These are phyloP conservation scores for Leptura quadrifasciata DNA, from an alignment of 2,888 invertebrate genomes.

Conservation along the genomic window DNA sequence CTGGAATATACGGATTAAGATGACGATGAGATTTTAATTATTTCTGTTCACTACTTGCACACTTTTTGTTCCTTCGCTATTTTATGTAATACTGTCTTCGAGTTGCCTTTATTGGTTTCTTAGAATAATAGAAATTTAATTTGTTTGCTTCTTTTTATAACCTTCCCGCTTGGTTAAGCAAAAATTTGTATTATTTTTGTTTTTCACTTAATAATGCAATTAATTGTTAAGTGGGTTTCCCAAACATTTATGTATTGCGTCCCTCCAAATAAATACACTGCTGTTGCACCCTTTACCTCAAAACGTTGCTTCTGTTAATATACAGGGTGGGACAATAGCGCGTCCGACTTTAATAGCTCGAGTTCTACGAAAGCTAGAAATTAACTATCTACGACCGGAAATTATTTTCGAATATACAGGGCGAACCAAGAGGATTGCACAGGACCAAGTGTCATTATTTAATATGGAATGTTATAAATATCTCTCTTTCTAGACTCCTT, in stretches of 20 bases:
- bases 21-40: constrained; percentile 21
- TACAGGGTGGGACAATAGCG: no score
- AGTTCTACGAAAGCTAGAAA: no score
- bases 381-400: no score
- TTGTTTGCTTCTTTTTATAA: not conserved
- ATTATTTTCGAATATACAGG: no score
- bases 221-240: not conserved
- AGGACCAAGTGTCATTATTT: no score
- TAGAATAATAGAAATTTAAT: constrained; percentile 19
- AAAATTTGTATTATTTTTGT: not conserved
- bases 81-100: constrained; percentile 18
- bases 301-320: no score
- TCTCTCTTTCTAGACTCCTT: no score
- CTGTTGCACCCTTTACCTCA: no score
- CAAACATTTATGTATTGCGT: not conserved
- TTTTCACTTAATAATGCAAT: not conserved
- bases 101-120: constrained; percentile 8
- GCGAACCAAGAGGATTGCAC: no score
- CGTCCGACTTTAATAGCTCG: no score
- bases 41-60: not conserved
- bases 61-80: not conserved
- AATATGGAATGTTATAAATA: no score
- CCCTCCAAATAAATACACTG: no score
- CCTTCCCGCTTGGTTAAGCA: not conserved
- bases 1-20: constrained; percentile 18